A percentile compares a stretch with the other conserved stretches of the same genome.
Conservation (phyloP, 2,888 invertebrate genomes). For the Reticulitermes lucifugus region DNA sequence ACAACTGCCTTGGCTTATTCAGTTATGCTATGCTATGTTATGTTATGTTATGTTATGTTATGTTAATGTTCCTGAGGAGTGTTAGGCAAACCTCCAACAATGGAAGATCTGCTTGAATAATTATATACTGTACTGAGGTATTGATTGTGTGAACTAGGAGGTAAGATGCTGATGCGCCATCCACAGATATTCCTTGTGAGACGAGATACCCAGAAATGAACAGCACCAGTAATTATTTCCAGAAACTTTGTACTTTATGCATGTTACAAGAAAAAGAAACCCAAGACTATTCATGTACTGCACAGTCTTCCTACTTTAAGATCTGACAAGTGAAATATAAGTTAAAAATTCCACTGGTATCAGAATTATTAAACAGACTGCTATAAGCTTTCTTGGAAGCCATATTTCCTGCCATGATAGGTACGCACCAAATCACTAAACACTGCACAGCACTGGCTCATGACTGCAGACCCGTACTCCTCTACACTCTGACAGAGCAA, state of each 20-base stretch:
- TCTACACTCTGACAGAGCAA: slow-evolving; percentile 8
- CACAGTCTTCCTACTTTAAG: slow-evolving; percentile 4
- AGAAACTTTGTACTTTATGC: slow-evolving; percentile 47
- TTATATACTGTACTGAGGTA: slow-evolving; percentile 48
- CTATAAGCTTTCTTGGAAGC: slow-evolving; percentile 47
- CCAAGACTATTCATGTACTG: slow-evolving; percentile 44
- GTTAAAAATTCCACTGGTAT: slow-evolving; percentile 35
- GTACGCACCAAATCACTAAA: background rate
- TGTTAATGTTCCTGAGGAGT: slow-evolving; percentile 43
- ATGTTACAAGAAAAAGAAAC: slow-evolving; percentile 33
- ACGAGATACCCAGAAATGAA: background rate
- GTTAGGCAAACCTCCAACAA: slow-evolving; percentile 31
- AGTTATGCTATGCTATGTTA: background rate
- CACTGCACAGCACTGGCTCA: slow-evolving; percentile 12
- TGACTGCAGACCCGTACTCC: slow-evolving; percentile 11
- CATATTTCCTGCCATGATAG: slow-evolving; percentile 15
- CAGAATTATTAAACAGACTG: slow-evolving; percentile 33
- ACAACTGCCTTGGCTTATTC: slow-evolving; percentile 18
- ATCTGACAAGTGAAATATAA: slow-evolving; percentile 38
- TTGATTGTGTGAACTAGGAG: slow-evolving; percentile 43
- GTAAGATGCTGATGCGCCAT: background rate
- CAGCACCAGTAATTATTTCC: background rate
- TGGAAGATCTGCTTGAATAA: slow-evolving; percentile 22
- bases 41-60: too few relatives aligned
- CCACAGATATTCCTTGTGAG: background rate